A percentile compares a stretch with the other conserved stretches of the same genome.
These are phyloP conservation scores for Apolygus lucorum DNA, from an alignment of 1,140 invertebrate species.

Conservation along the genomic window DNA sequence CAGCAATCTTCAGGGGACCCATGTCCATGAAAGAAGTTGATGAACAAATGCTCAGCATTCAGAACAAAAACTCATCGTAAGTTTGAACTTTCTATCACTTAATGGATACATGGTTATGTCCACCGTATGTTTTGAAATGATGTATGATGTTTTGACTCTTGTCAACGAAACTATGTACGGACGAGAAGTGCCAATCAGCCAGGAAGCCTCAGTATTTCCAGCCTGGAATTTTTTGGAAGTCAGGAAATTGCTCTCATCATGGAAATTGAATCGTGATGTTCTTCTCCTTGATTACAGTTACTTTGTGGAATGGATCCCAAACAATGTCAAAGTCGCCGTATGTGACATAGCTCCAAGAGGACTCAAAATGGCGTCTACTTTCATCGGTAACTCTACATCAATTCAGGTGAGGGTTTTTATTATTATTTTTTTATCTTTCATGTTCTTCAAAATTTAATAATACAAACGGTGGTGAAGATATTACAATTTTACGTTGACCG, in stretches of 20 bases:
- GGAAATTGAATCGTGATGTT: too few species aligned
- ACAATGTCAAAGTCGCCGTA: slow-evolving; percentile 74
- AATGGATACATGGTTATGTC: too few species aligned
- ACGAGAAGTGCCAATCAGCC: too few species aligned
- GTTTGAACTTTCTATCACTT: too few species aligned
- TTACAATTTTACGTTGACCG: neutral
- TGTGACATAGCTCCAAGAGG: slow-evolving; percentile 78
- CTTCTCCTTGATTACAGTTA: slow-evolving; percentile 42
- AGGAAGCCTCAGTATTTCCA: too few species aligned
- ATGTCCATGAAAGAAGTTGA: slow-evolving; percentile 74
- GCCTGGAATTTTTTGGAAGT: too few species aligned
- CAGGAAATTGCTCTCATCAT: too few species aligned
- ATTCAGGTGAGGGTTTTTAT: slow-evolving; percentile 52
- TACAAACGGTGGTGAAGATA: neutral
- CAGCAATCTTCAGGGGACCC: slow-evolving; percentile 63
- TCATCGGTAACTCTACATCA: slow-evolving; percentile 81
- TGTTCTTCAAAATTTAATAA: too few species aligned
- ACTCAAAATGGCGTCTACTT: slow-evolving; percentile 82
- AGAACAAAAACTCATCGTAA: slow-evolving; percentile 69
- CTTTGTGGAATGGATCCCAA: slow-evolving; percentile 81
- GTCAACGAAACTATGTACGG: too few species aligned
- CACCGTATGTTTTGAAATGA: too few species aligned
- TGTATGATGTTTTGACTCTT: too few species aligned
- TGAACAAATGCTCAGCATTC: slow-evolving; percentile 56
- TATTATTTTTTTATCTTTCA: neutral